Conservation (phyloP, 2,113 vertebrate genomes). For the Oncorhynchus tshawytscha region DNA sequence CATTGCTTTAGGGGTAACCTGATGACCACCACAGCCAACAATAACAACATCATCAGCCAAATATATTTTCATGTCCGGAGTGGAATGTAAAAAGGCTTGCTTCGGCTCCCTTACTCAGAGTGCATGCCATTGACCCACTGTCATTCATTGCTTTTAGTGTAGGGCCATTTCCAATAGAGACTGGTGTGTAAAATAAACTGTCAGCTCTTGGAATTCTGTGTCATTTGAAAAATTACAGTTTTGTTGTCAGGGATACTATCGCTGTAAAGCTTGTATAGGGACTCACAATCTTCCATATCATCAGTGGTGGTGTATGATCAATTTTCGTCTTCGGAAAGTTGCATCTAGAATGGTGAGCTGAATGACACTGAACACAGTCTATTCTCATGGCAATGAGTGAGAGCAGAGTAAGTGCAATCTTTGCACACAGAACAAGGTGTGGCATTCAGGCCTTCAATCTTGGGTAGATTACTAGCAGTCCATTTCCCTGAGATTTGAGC, state of each 20-base stretch:
- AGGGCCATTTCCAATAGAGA: too few relatives aligned
- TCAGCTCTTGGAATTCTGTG: too few relatives aligned
- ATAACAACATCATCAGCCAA: too few relatives aligned
- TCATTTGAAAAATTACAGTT: too few relatives aligned
- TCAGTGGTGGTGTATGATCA: not conserved
- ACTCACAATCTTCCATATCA: not conserved
- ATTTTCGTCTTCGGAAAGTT: not conserved
- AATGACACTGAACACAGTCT: constrained; percentile 27
- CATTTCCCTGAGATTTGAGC: not conserved
- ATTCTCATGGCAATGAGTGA: constrained; percentile 12
- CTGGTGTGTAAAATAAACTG: too few relatives aligned
- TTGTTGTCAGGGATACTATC: not conserved
- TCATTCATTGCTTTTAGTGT: too few relatives aligned
- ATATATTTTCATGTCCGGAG: too few relatives aligned
- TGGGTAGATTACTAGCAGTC: not conserved
- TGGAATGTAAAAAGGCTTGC: too few relatives aligned
- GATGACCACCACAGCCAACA: too few relatives aligned
- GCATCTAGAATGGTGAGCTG: constrained; percentile 17
- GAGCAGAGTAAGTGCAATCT: constrained; percentile 14
- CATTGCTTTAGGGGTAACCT: too few relatives aligned
- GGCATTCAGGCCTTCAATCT: constrained; percentile 11
- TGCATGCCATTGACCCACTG: too few relatives aligned
- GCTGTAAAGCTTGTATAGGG: not conserved
- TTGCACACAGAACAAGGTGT: constrained; percentile 24
- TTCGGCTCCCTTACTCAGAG: too few relatives aligned